These are phyloP conservation scores for Astreopora myriophthalma DNA, from an alignment of 64 coral and sea anemone species.

Conservation along the genomic window DNA sequence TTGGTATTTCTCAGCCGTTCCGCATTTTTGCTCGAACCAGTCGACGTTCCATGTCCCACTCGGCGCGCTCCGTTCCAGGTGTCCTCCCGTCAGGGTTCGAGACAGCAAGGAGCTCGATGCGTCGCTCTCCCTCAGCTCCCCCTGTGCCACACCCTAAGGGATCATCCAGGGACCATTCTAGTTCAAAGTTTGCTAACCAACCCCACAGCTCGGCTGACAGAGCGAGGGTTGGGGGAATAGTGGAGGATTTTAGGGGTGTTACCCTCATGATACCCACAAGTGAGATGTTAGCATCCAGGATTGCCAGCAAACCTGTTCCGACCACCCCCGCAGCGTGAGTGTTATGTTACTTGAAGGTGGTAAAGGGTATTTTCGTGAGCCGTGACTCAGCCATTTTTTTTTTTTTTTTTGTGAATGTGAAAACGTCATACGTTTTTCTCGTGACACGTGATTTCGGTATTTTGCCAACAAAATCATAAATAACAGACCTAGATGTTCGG, in stretches of 20 bases:
- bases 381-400: too few relatives aligned
- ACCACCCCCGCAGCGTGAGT: conserved; percentile 67
- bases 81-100: conserved; percentile 65
- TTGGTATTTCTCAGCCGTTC: conserved; percentile 79
- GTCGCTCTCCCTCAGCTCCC: conserved; percentile 89
- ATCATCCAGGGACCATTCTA: not conserved
- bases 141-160: conserved; percentile 60
- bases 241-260: conserved; percentile 26
- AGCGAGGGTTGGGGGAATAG: not conserved
- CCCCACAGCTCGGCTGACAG: conserved; percentile 66
- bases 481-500: too few relatives aligned
- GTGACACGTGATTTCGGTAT: too few relatives aligned
- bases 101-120: conserved; percentile 10
- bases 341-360: too few relatives aligned
- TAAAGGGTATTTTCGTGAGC: too few relatives aligned
- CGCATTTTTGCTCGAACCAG: conserved; percentile 42
- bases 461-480: too few relatives aligned
- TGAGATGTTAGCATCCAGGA: conserved; percentile 30
- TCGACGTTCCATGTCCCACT: conserved; percentile 69
- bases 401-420: too few relatives aligned
- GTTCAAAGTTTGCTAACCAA: conserved; percentile 22
- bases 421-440: too few relatives aligned
- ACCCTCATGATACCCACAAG: conserved; percentile 50
- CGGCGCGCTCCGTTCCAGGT: conserved; percentile 79
- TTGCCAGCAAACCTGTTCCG: conserved; percentile 33